Base-by-base conservation (phyloP, 1,140 invertebrate species). In the Magallana ariakensis region DNA sequence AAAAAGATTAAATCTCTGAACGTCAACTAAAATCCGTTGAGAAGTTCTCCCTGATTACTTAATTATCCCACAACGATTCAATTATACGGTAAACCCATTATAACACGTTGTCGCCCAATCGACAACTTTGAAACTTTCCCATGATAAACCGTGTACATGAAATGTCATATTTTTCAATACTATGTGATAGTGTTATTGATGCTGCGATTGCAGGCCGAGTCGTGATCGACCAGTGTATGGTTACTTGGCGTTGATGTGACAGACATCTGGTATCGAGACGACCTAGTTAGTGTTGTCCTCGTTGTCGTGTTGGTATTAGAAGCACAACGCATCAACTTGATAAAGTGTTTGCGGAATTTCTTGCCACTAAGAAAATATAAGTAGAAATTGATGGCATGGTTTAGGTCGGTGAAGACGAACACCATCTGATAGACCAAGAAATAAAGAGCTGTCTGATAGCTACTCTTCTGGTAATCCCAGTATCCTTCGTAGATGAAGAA, bases 331-430 rank as follows among this genome's bases (percentile, higher is more conserved):
- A 91, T 70, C 16, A 87, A 88, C 15, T 87, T 88, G 26, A 89
- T 84, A 83, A 92, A 93, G 22, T 91, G 90, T 26, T 90, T 88
- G 11, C 92, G 85, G 85, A 93, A 93, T 80, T 91, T 91, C 26
- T 86, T 88, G 13, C 91, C 92, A 80, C 90, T 92, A 56, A 93
- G 85, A 83, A 91, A 93, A 80, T 93, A 93, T 13, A 92, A 75
- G 81, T 92, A 93, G 85, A 93, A 93, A 85, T 93, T 93, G 62
- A 93, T 81, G 3, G 91, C 91, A 84, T 93, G 92, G 53, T 91
- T 91, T 10, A 89, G 70, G 84, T 93, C 92, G 0, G 90, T 88
- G 4, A 93, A 88, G 13, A 92, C 15, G 82, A 92, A 92, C 4
- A 89, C 87, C 19, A 93, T 53, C 60, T 93, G 89, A 26, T 87